Conservation (phyloP, 23 tunicate genomes). For the Halocynthia aurantium region DNA sequence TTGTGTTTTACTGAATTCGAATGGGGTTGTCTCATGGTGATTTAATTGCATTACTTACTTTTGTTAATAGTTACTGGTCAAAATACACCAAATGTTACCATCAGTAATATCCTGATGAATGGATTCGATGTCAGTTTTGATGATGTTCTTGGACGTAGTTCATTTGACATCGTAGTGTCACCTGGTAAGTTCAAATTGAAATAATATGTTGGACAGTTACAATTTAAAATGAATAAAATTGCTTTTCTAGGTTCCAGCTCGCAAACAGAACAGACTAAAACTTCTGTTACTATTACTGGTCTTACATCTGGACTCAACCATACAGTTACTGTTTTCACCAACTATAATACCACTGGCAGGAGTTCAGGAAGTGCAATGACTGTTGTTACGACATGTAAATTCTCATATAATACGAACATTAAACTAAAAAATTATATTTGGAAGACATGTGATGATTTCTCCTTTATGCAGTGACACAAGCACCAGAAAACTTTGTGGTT, state of each 20-base stretch:
- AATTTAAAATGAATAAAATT: too few species aligned
- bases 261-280: too few species aligned
- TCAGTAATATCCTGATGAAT: background rate
- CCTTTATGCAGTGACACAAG: constrained; percentile 5
- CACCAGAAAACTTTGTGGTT: constrained; percentile 11
- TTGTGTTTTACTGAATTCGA: too few species aligned
- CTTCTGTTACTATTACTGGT: background rate
- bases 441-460: too few species aligned
- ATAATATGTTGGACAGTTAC: background rate
- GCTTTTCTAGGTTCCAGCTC: too few species aligned
- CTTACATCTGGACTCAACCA: background rate
- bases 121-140: constrained; percentile 1
- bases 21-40: too few species aligned
- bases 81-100: background rate
- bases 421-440: too few species aligned
- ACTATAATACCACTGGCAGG: background rate
- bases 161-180: constrained; percentile 9
- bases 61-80: background rate
- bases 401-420: too few species aligned
- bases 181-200: constrained; percentile 16
- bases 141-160: constrained; percentile 3
- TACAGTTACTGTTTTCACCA: background rate
- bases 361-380: constrained; percentile 18
- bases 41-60: too few species aligned
- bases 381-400: constrained; percentile 14